Percentiles rank a stretch among this genome's conserved stretches.
Conservation (phyloP, 2,113 vertebrate species). For the Lichenostomus cassidix region DNA sequence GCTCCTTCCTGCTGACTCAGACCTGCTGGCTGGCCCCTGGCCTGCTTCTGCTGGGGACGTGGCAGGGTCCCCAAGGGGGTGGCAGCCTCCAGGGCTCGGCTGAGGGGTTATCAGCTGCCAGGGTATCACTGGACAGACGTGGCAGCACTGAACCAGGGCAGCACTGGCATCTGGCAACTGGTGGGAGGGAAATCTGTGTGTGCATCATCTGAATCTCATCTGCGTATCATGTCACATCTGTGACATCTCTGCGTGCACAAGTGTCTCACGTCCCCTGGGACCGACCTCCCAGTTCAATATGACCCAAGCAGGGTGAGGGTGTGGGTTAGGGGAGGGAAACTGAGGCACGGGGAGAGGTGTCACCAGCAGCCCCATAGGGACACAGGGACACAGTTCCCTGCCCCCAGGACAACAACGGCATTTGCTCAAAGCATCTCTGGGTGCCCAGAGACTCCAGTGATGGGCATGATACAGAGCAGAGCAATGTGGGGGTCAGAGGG, state of each 20-base stretch:
- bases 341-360: neutral
- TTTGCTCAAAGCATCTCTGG: neutral
- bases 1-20: neutral
- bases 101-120: neutral
- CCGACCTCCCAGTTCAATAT: accelerated
- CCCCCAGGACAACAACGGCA: neutral
- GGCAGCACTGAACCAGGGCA: neutral
- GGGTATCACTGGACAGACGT: neutral
- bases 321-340: neutral
- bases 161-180: neutral
- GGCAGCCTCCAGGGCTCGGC: neutral
- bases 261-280: accelerated
- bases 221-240: accelerated
- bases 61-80: neutral
- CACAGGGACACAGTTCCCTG: neutral
- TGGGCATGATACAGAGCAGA: neutral
- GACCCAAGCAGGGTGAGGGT: neutral
- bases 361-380: neutral
- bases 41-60: neutral
- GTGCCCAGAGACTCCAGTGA: neutral
- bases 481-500: neutral
- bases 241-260: neutral
- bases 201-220: neutral
- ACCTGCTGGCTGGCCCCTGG: neutral
- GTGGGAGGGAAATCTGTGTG: neutral